A percentile compares a stretch with the other conserved stretches of the same genome.
These are phyloP conservation scores for Edolisoma coerulescens DNA, from an alignment of 2,113 vertebrate species.

Conservation along the genomic window DNA sequence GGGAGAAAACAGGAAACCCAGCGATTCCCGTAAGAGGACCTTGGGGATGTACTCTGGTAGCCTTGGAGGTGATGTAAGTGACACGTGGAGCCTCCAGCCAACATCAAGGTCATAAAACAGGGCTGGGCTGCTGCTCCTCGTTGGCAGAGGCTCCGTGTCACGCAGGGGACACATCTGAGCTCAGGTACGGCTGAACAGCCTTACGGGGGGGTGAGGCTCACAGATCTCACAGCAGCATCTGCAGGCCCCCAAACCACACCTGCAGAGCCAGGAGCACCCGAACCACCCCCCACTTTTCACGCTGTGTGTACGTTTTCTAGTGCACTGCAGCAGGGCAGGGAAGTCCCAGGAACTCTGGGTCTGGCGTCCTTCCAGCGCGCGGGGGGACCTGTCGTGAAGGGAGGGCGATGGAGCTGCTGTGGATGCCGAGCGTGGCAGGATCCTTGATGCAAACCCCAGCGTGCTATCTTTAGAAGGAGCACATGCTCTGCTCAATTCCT, in stretches of 20 bases:
- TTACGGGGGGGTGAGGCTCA: no score
- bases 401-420: not conserved
- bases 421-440: not conserved
- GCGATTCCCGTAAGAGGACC: accelerated
- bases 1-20: not conserved
- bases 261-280: accelerated
- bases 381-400: accelerated
- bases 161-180: accelerated
- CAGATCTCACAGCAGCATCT: not conserved
- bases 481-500: slow-evolving; percentile 46
- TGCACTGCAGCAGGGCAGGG: not conserved
- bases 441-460: not conserved
- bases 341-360: not conserved
- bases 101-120: accelerated
- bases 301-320: not conserved
- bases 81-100: not conserved
- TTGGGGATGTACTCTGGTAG: accelerated
- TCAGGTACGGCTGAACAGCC: not conserved
- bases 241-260: not conserved
- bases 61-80: not conserved
- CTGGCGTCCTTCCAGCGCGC: accelerated
- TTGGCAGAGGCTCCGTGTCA: not conserved
- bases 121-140: not conserved
- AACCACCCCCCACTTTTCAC: accelerated
- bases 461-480: slow-evolving; percentile 55